Percentiles rank a stretch among this genome's conserved stretches.
phyloP scores from a whole-genome alignment of 2,888 invertebrate genomes.

The Adelognathus sp. region DNA sequence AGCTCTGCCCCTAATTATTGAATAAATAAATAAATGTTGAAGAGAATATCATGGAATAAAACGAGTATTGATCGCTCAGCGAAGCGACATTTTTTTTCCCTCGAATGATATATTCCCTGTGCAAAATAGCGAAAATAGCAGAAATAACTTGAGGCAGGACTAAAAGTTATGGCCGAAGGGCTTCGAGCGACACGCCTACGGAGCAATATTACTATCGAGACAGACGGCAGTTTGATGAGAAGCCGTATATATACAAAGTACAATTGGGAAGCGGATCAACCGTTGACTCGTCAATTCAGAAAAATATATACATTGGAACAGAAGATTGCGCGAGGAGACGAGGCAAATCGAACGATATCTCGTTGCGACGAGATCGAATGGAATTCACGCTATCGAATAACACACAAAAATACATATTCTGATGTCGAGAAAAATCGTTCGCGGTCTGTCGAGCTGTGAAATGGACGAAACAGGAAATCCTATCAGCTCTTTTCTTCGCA shows the following conservation, averaged over 20 bases:
- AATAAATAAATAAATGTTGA: too few species aligned
- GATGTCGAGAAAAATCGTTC: constrained; percentile 19
- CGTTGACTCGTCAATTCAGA: constrained; percentile 21
- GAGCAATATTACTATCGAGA: constrained; percentile 5
- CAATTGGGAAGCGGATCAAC: constrained; percentile 13
- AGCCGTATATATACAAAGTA: not conserved
- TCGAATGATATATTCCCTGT: too few species aligned
- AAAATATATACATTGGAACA: constrained; percentile 9
- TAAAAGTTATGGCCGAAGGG: not conserved
- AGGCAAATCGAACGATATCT: not conserved
- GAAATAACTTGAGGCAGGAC: not conserved
- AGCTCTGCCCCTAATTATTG: too few species aligned
- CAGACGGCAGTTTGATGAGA: not conserved
- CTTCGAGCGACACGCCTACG: not conserved
- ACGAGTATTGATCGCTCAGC: too few species aligned
- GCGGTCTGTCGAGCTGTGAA: constrained; percentile 43
- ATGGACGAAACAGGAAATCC: constrained; percentile 27
- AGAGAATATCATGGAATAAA: too few species aligned
- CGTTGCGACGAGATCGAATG: not conserved
- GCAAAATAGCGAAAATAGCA: too few species aligned
- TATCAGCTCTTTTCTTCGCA: constrained; percentile 29
- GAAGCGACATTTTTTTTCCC: too few species aligned
- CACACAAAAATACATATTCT: not conserved
- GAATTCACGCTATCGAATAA: not conserved
- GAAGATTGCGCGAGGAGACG: not conserved